A percentile compares a stretch with the other conserved stretches of the same genome.
phyloP scores from a whole-genome alignment of 2,888 invertebrate species.

The Hydraecia micacea region DNA sequence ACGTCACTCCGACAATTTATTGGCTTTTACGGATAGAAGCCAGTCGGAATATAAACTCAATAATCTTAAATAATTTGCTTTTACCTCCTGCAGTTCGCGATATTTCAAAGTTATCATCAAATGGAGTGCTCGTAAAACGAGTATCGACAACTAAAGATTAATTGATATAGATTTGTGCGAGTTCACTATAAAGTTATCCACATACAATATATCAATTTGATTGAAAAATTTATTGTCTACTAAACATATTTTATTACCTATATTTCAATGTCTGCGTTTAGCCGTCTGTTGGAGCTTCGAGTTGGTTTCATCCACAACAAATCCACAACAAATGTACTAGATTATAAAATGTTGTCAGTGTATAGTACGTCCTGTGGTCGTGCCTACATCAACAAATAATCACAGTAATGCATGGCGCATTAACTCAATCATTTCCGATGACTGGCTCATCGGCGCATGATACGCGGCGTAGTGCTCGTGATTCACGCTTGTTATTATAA shows the following conservation, averaged over 20 bases:
- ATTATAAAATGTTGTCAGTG: slow-evolving; percentile 18
- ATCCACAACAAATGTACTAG: slow-evolving; percentile 23
- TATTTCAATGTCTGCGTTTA: slow-evolving; percentile 59
- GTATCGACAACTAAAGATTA: slow-evolving; percentile 60
- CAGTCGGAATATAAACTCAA: slow-evolving; percentile 8
- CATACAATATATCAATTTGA: slow-evolving; percentile 59
- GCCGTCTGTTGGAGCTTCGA: slow-evolving; percentile 44
- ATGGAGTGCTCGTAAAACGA: slow-evolving; percentile 45
- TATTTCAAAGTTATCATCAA: slow-evolving; percentile 33
- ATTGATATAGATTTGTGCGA: slow-evolving; percentile 51
- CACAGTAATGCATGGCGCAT: slow-evolving; percentile 43
- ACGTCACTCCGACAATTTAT: slow-evolving; percentile 45
- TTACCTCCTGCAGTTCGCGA: slow-evolving; percentile 4
- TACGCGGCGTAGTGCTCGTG: slow-evolving; percentile 47
- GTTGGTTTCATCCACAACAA: slow-evolving; percentile 37
- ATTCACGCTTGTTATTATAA: slow-evolving; percentile 69
- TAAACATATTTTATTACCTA: slow-evolving; percentile 64
- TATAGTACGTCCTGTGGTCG: not conserved
- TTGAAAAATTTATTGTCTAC: slow-evolving; percentile 59
- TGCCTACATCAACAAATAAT: slow-evolving; percentile 61
- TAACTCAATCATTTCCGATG: slow-evolving; percentile 60
- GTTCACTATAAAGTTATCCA: slow-evolving; percentile 57
- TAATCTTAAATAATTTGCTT: slow-evolving; percentile 26
- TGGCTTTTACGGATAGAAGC: slow-evolving; percentile 27
- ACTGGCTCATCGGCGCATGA: slow-evolving; percentile 65